Conservation (phyloP, 2,888 invertebrate genomes). For the Drosophila falleni region DNA sequence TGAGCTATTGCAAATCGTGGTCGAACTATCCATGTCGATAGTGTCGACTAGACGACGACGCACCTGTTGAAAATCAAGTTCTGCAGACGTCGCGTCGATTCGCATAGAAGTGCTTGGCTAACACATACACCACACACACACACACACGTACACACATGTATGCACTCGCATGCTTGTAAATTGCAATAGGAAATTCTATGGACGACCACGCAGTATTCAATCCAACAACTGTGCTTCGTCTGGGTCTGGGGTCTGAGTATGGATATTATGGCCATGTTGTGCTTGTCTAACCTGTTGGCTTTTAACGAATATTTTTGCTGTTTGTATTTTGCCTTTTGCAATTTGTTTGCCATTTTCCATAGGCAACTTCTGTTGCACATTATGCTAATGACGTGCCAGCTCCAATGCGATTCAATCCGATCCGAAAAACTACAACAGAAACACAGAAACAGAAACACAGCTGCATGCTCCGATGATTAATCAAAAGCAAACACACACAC, state of each 20-base stretch:
- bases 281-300: constrained; percentile 63
- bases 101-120: constrained; percentile 48
- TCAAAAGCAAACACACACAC: constrained; percentile 60
- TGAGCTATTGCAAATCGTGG: constrained; percentile 55
- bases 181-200: constrained; percentile 66
- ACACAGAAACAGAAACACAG: constrained; percentile 43
- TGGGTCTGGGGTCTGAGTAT: constrained; percentile 14
- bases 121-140: constrained; percentile 17
- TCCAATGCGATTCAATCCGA: constrained; percentile 33
- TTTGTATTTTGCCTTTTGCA: constrained; percentile 55
- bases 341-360: constrained; percentile 77
- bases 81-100: constrained; percentile 66
- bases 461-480: constrained; percentile 73
- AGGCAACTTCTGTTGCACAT: constrained; percentile 79
- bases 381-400: constrained; percentile 79
- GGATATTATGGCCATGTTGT: constrained; percentile 23
- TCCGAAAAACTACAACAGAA: constrained; percentile 23
- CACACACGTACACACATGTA: constrained; percentile 14
- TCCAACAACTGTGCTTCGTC: constrained; percentile 18
- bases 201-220: constrained; percentile 60
- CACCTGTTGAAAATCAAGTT: constrained; percentile 84
- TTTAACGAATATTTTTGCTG: constrained; percentile 23
- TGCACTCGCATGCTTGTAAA: constrained; percentile 34
- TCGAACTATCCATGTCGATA: constrained; percentile 58
- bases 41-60: constrained; percentile 68